phyloP scores from a whole-genome alignment of 2,888 invertebrate genomes.

The Euplexia lucipara region DNA sequence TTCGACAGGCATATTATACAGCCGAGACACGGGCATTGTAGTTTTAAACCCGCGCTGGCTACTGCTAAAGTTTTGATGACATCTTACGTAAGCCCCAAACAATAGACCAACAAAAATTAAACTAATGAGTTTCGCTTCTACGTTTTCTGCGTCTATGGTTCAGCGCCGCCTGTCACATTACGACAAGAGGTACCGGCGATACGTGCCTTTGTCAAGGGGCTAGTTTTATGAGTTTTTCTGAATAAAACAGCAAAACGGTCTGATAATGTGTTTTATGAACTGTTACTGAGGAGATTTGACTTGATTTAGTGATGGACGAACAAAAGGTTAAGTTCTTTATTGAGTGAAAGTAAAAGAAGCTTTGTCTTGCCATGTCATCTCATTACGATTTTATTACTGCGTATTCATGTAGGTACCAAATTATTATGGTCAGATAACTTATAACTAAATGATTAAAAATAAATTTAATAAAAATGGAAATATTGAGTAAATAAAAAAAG shows the following conservation, averaged over 20 bases:
- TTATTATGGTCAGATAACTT: no score
- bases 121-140: neutral
- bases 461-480: no score
- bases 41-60: no score
- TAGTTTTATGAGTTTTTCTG: conserved; percentile 20
- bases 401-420: no score
- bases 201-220: conserved; percentile 30
- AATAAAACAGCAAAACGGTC: conserved; percentile 20
- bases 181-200: conserved; percentile 14
- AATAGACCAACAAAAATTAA: no score
- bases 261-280: conserved; percentile 18
- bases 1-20: no score
- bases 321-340: neutral
- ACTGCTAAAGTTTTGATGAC: neutral
- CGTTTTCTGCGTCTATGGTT: neutral
- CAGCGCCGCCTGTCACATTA: conserved; percentile 31
- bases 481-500: no score
- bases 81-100: neutral
- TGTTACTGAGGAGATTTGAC: neutral
- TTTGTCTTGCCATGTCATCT: no score
- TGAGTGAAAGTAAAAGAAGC: no score
- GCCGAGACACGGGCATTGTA: no score
- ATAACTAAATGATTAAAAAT: no score
- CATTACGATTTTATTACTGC: no score
- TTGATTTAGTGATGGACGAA: neutral